Conservation (phyloP, 2,797 vertebrate genomes). For the Chelonia mydas region DNA sequence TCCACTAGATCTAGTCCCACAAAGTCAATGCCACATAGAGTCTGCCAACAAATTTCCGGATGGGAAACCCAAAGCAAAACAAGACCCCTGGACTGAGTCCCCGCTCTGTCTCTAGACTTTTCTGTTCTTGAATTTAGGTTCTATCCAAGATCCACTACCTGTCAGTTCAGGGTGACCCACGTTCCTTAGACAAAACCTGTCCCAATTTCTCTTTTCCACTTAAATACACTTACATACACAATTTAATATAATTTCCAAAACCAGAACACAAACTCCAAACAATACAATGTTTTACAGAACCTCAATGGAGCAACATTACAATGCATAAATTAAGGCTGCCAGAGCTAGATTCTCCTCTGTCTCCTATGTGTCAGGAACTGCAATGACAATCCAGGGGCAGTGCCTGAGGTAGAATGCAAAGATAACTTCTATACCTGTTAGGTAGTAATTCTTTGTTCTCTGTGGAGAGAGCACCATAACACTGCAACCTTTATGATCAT, state of each 20-base stretch:
- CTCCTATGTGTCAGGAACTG: background rate
- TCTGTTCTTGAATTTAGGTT: background rate
- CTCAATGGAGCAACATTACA: background rate
- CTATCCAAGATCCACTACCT: accelerated
- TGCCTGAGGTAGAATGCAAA: background rate
- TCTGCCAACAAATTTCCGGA: background rate
- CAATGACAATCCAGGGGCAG: background rate
- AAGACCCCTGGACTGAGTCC: background rate
- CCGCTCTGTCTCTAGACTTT: background rate
- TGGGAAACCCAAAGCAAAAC: background rate
- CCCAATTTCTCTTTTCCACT: background rate
- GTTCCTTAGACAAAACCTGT: background rate
- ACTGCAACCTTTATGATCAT: background rate
- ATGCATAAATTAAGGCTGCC: background rate
- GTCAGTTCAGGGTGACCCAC: background rate
- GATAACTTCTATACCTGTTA: background rate
- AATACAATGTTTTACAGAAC: background rate
- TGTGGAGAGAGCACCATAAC: background rate
- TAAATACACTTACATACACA: background rate
- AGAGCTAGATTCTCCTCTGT: background rate
- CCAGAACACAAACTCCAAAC: background rate
- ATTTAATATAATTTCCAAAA: background rate
- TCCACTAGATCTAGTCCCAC: background rate
- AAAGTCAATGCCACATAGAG: background rate
- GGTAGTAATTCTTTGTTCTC: background rate